Evolutionary conservation across 2,797 vertebrate species (phyloP).

Genomic region (Centroberyx gerrardi): DNA sequence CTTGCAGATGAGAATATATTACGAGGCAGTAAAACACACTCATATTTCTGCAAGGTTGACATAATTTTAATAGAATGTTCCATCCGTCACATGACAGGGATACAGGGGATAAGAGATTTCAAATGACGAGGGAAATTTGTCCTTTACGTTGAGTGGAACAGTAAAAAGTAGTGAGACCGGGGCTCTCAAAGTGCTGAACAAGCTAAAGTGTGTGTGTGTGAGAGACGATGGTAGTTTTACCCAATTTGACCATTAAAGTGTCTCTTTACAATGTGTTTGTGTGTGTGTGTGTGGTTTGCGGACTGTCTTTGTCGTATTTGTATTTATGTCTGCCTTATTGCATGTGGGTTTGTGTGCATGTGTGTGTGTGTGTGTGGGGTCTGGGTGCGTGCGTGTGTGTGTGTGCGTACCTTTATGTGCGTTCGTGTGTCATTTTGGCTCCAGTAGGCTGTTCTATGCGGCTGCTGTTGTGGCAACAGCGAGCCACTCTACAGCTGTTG

Average conservation of each 20-base stretch:
- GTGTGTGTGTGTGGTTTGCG: background rate
- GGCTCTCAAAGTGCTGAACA: conserved; percentile 60
- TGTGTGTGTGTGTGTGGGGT: background rate
- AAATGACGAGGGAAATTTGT: conserved; percentile 59
- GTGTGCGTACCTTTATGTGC: conserved; percentile 14
- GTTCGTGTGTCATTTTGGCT: conserved; percentile 49
- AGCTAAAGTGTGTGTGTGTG: conserved; percentile 36
- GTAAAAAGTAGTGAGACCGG: conserved; percentile 17
- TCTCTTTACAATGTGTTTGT: background rate
- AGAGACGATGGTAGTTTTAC: background rate
- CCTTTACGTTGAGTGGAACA: conserved; percentile 54
- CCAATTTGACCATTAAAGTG: background rate
- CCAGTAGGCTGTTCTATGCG: conserved; percentile 13
- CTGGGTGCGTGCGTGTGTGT: background rate
- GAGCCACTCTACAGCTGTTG: conserved; percentile 48
- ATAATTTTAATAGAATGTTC: conserved; percentile 74
- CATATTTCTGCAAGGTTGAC: conserved; percentile 71
- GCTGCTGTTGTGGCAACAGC: conserved; percentile 73
- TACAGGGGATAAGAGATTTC: conserved; percentile 58
- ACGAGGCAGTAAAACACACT: conserved; percentile 57
- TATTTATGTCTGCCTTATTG: background rate
- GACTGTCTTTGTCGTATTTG: background rate
- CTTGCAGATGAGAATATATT: conserved; percentile 56
- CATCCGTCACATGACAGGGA: conserved; percentile 45
- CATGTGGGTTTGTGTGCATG: background rate